Evolutionary conservation across 2,888 invertebrate species (phyloP), one percentile per base, ranked within the genome.

Genomic region (Brachypterus glaber): DNA sequence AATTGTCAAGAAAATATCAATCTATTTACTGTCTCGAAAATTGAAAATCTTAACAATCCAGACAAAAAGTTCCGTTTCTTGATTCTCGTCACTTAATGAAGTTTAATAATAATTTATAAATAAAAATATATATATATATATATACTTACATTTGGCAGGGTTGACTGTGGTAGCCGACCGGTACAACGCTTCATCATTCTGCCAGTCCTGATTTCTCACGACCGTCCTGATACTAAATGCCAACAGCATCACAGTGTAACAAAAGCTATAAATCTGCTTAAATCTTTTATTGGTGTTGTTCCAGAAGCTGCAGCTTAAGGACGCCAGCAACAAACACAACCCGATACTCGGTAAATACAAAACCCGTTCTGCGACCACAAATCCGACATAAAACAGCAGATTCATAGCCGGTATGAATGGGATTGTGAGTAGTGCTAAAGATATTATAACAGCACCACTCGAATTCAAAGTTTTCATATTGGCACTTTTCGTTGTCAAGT

Each of bases 81-180:
- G n/a, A n/a, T n/a, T n/a, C n/a, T n/a, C n/a, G n/a, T n/a, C n/a
- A n/a, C n/a, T n/a, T n/a, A n/a, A n/a, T n/a, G n/a, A n/a, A n/a
- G n/a, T n/a, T n/a, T n/a, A n/a, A n/a, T n/a, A n/a, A n/a, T n/a
- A n/a, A n/a, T n/a, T n/a, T n/a, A n/a, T n/a, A n/a, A n/a, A n/a
- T n/a, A n/a, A n/a, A n/a, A n/a, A n/a, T n/a, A n/a, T n/a, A n/a
- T n/a, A n/a, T n/a, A n/a, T n/a, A n/a, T n/a, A n/a, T n/a, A n/a
- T n/a, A n/a, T n/a, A n/a, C n/a, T n/a, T n/a, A 93, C 95, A 92
- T 86, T 96, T 97, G n/a, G 96, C 91, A 36, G 96, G 95, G 69
- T 96, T 97, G 58, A 95, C 80, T 53, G 77, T 70, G 49, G 96
- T 74, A 15, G 95, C 96, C 48, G 95, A 88, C 55, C 82, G 73